These are phyloP conservation scores for Colletes collaris DNA, from an alignment of 2,888 invertebrate genomes.

Conservation along the genomic window DNA sequence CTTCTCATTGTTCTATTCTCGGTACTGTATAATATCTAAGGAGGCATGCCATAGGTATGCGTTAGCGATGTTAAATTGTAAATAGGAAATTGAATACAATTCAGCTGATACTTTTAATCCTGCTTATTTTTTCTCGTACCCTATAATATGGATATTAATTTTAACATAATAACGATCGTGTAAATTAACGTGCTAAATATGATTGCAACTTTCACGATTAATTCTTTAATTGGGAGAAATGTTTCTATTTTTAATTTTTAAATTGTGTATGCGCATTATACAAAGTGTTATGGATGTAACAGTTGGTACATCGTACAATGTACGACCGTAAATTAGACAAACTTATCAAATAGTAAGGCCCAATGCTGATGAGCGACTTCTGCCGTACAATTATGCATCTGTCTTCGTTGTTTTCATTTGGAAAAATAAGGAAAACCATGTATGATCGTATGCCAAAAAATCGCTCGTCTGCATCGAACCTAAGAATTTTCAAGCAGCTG, in stretches of 20 bases:
- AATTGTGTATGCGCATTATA: conserved; percentile 11
- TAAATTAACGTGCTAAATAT: conserved; percentile 5
- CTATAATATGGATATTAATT: background rate
- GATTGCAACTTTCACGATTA: conserved; percentile 1
- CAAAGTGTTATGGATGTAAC: background rate
- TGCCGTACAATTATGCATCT: too few species aligned
- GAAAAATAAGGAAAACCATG: too few species aligned
- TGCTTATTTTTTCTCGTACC: conserved; percentile 23
- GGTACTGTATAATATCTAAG: conserved; percentile 51
- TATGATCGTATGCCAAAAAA: too few species aligned
- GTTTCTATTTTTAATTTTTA: too few species aligned
- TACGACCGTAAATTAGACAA: conserved; percentile 11
- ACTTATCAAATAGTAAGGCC: conserved; percentile 5
- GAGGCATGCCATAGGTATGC: conserved; percentile 20
- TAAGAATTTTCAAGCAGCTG: conserved; percentile 39
- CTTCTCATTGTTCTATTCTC: conserved; percentile 40
- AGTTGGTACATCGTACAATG: background rate
- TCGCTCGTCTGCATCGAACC: conserved; percentile 5
- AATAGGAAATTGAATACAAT: conserved; percentile 52
- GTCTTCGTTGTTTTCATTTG: too few species aligned
- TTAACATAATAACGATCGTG: background rate
- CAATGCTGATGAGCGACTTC: too few species aligned
- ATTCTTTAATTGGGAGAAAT: background rate
- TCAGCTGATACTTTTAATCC: conserved; percentile 33
- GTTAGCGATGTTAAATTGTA: conserved; percentile 52